These are phyloP conservation scores for Drosophila austrosaltans DNA, from an alignment of 2,888 invertebrate species.

Conservation along the genomic window DNA sequence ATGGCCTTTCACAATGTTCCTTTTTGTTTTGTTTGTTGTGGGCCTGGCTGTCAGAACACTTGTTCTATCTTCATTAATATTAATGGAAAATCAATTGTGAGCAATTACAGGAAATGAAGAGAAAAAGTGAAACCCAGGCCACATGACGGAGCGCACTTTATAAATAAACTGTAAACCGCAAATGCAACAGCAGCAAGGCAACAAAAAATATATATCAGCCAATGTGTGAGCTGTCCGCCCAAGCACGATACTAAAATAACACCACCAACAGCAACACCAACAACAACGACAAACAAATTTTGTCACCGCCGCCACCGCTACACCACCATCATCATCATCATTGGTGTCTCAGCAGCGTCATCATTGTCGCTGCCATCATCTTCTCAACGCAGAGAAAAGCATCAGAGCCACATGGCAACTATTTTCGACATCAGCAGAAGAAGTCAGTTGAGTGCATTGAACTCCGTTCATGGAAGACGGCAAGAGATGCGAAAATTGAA, in stretches of 20 bases:
- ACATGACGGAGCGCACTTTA: constrained; percentile 27
- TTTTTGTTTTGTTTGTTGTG: constrained; percentile 8
- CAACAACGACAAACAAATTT: constrained; percentile 1
- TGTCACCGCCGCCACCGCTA: constrained; percentile 32
- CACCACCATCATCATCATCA: not conserved
- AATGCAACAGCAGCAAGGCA: constrained; percentile 23
- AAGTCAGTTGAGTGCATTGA: constrained; percentile 68
- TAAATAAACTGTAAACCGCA: constrained; percentile 53
- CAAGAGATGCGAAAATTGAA: constrained; percentile 42
- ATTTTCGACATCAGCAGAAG: constrained; percentile 64
- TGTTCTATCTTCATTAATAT: constrained; percentile 58
- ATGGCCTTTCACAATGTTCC: not conserved
- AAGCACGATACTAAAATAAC: constrained; percentile 72
- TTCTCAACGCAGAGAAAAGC: constrained; percentile 27
- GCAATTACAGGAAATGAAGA: constrained; percentile 48
- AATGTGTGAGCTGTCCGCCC: constrained; percentile 64
- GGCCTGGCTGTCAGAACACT: constrained; percentile 1
- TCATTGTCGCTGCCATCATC: constrained; percentile 29
- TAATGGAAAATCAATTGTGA: constrained; percentile 71
- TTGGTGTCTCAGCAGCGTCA: not conserved
- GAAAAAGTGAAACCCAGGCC: constrained; percentile 12
- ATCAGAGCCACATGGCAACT: constrained; percentile 69
- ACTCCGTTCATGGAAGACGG: constrained; percentile 32
- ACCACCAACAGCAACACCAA: constrained; percentile 26
- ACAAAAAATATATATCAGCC: constrained; percentile 21